Percentiles rank a stretch among this genome's conserved stretches.
These are phyloP conservation scores for Perognathus longimembris DNA, from an alignment of 2,113 vertebrate species.

Conservation along the genomic window DNA sequence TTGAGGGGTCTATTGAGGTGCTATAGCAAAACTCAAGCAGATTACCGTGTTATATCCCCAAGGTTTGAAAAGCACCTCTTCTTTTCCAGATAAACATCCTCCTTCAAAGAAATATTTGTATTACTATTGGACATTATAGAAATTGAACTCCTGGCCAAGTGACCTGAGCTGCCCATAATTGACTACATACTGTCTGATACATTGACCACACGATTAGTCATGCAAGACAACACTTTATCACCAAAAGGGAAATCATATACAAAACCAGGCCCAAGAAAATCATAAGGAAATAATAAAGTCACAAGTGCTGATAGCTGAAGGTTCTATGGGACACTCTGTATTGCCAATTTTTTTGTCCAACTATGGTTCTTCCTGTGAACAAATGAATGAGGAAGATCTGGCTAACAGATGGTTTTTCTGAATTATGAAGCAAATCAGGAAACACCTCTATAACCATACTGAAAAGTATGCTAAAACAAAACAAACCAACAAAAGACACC, in stretches of 20 bases:
- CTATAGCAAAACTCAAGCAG: not conserved
- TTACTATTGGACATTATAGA: not conserved
- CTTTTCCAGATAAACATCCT: not conserved
- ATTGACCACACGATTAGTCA: not conserved
- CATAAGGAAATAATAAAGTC: not conserved
- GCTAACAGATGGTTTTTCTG: not conserved
- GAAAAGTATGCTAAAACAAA: not conserved
- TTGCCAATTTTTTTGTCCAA: not conserved
- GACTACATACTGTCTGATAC: not conserved
- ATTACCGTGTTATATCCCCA: not conserved
- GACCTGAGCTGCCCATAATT: not conserved
- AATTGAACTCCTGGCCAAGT: not conserved
- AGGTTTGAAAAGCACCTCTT: not conserved
- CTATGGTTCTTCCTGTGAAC: not conserved
- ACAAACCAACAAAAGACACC: not conserved
- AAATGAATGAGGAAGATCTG: not conserved
- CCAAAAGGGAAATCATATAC: not conserved
- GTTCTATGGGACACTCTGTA: not conserved
- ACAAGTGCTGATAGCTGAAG: not conserved
- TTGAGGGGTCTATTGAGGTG: not conserved
- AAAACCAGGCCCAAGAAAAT: not conserved
- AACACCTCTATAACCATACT: not conserved
- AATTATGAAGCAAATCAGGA: not conserved
- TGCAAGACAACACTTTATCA: not conserved
- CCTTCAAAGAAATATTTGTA: not conserved